Base-by-base conservation (phyloP, 2,797 vertebrate species). In the Apogon hyalosoma region DNA sequence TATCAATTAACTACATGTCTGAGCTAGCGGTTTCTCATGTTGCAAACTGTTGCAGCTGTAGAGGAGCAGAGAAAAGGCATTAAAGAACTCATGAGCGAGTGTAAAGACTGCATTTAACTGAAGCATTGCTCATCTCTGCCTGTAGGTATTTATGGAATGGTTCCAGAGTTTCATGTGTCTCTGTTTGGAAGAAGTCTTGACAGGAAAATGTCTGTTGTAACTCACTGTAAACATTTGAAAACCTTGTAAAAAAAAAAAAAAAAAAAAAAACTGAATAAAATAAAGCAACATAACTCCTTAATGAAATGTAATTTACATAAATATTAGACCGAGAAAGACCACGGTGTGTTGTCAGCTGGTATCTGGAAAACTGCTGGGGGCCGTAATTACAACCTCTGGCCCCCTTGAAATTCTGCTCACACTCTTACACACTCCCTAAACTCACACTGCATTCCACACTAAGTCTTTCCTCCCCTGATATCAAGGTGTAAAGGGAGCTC, bases 321-420 rank as follows among this genome's bases (percentile, higher is more conserved):
- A 63, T 43, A 77, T 33, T 13, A 45, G 11, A 19, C 11, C 19
- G 50, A 59, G 19, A 28, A 48, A 57, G 31, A 41, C 47, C 58
- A 52, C 18, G 50, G n/a, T 13, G 38, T 51, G 33, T 38, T 49
- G 52, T 71, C 52, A 43, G 46, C 50, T 79, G 53, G 47, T 46
- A 67, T 71, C 42, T 50, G 14, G 55, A 28, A 75, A 39, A 66
- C 45, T 36, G 45, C 50, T 24, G 21, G 15, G 47, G 50, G 41
- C 18, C 15, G 46, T 58, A 31, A 69, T 75, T 14, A 28, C 47
- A 67, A 69, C 66, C 52, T 47, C 24, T 71, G 53, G 40, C 7
- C 31, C 57, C 57, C 31, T 77, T 63, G 10, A 57, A 40, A 82
- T 64, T 64, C 72, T 48, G 59, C 73, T 79, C 70, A 66, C 59